Evolutionary conservation across 64 coral and sea anemone species (phyloP), one percentile per base, ranked within the genome.

Genomic region (Platygyra sinensis): DNA sequence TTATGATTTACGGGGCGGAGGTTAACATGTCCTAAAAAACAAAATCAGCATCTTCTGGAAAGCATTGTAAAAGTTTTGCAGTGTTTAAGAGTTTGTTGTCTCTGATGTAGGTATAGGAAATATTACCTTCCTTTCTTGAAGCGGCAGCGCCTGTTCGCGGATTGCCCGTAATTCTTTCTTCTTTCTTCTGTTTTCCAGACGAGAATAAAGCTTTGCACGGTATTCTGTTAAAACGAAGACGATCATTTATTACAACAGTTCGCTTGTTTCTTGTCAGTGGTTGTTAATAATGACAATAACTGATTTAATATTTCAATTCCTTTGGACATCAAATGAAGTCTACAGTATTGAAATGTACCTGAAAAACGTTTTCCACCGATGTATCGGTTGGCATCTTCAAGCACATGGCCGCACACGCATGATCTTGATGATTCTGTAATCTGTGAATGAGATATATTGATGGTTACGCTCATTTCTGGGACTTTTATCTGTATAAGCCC

Each of bases 331-430:
- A 46, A 3, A 46, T 46, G 42, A 46, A 46, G 42, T 46, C 4
- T 8, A 77, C 20, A 2, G 8, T 22, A 24, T 77, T 77, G 1
- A 50, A 50, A n/a, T 77, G 15, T 67, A 83, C 80, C 80, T n/a
- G 80, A 83, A 61, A 83, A 83, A 65, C 80, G 80, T 39, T 83
- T 83, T 2, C 80, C 80, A 16, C 33, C 61, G 13, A 63, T 83
- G 22, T 24, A 65, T 25, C 80, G 80, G 20, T 67, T 63, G 2
- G 30, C 80, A 38, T 83, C 60, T 62, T 83, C 60, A 0, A 83
- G 60, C 61, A 83, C 80, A 32, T 80, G 78, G 9, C 78, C 78
- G 19, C 78, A 80, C 0, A 80, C 78, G 15, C 78, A 80, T 61
- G 78, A 32, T 30, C 78, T 60, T 22, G 78, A 30, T 31, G 78